These are phyloP conservation scores for Anarrhichthys ocellatus DNA, from an alignment of 2,113 vertebrate species.

Conservation along the genomic window DNA sequence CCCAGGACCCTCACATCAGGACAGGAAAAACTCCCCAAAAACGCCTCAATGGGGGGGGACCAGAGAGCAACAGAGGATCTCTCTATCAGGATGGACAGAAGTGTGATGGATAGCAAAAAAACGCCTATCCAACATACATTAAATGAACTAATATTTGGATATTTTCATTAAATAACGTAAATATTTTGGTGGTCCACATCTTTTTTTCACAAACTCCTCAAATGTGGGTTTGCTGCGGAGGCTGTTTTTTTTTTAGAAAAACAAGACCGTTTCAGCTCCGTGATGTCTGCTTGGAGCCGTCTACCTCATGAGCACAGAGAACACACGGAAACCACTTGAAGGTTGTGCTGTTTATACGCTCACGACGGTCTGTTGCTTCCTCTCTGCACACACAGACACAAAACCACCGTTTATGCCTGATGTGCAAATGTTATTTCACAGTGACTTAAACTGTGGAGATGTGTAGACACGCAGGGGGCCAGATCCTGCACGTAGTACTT, in stretches of 20 bases:
- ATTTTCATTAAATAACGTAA: no score
- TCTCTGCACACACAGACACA: neutral
- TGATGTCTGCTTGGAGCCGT: neutral
- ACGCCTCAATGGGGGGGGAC: no score
- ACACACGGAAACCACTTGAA: slow-evolving; percentile 27
- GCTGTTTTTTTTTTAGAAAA: neutral
- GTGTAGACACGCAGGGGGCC: neutral
- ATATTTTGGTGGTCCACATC: neutral
- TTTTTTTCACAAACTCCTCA: neutral
- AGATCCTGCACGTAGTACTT: neutral
- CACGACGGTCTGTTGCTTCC: neutral
- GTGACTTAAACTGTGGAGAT: neutral
- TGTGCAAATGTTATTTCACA: neutral
- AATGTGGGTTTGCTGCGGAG: neutral
- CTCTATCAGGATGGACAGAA: no score
- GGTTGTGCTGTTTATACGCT: neutral
- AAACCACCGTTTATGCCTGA: neutral
- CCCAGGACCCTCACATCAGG: no score
- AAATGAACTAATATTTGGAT: neutral
- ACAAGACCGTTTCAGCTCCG: neutral
- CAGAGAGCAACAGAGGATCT: no score
- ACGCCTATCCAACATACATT: neutral
- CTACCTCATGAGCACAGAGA: neutral
- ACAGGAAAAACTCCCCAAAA: no score
- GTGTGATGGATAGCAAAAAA: neutral